These are phyloP conservation scores for Lymantria monacha DNA, from an alignment of 2,888 invertebrate genomes.

Conservation along the genomic window DNA sequence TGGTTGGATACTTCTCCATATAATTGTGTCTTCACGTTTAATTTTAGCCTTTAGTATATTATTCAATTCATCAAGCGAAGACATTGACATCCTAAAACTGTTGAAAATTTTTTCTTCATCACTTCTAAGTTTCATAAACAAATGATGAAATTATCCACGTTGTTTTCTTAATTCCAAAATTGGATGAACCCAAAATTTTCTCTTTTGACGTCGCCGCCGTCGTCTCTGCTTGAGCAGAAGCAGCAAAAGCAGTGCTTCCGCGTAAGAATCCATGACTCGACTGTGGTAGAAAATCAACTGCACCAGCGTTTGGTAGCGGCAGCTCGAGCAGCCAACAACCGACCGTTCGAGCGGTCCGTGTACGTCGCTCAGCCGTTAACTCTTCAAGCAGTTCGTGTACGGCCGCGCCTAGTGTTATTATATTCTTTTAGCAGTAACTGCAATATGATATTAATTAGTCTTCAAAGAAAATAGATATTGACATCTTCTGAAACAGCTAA, in stretches of 20 bases:
- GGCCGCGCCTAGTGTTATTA: not conserved
- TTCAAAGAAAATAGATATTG: no score
- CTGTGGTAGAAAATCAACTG: slow-evolving; percentile 22
- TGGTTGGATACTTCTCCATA: no score
- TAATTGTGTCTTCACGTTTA: no score
- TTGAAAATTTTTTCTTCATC: slow-evolving; percentile 24
- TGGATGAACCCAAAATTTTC: slow-evolving; percentile 20
- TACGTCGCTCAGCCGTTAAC: slow-evolving; percentile 6
- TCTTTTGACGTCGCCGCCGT: slow-evolving; percentile 10
- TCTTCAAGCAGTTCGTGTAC: slow-evolving; percentile 9
- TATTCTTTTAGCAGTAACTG: no score
- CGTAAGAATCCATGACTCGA: slow-evolving; percentile 26
- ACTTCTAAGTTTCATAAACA: slow-evolving; percentile 24
- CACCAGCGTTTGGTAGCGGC: slow-evolving; percentile 18
- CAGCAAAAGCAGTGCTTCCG: slow-evolving; percentile 26
- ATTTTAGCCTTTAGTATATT: no score
- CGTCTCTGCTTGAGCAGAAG: slow-evolving; percentile 21
- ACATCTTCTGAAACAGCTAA: no score
- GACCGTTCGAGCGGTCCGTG: slow-evolving; percentile 20
- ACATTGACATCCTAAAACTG: slow-evolving; percentile 28
- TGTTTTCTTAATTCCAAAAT: slow-evolving; percentile 19
- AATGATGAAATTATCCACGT: slow-evolving; percentile 23
- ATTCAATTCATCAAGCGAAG: no score
- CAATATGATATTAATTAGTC: no score
- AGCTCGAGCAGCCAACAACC: slow-evolving; percentile 21